Percentiles rank a stretch among this genome's conserved stretches.
phyloP scores from a whole-genome alignment of 1,140 invertebrate species.

The Caerostris extrusa region DNA sequence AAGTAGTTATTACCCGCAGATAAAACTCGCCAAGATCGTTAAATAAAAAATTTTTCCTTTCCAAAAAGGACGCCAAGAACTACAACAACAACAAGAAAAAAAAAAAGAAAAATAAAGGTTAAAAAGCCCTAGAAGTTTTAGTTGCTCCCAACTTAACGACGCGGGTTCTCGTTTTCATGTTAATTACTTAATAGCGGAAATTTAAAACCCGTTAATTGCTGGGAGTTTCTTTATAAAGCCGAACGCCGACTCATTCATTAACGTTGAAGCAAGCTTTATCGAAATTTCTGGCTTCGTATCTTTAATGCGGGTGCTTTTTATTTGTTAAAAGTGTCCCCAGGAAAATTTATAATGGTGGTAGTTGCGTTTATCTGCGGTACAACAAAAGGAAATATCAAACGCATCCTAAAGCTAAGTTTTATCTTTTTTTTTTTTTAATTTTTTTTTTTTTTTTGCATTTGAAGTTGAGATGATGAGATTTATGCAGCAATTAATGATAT shows the following conservation, averaged over 20 bases:
- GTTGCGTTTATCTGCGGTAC: not conserved
- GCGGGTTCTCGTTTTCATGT: too few relatives aligned
- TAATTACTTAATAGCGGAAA: conserved; percentile 52
- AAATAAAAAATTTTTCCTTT: too few relatives aligned
- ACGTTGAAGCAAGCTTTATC: too few relatives aligned
- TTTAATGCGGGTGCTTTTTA: not conserved
- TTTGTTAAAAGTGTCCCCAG: not conserved
- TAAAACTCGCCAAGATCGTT: too few relatives aligned
- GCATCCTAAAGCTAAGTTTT: too few relatives aligned
- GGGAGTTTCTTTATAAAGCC: too few relatives aligned
- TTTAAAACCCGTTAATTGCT: too few relatives aligned
- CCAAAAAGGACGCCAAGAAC: not conserved
- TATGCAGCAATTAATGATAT: conserved; percentile 31
- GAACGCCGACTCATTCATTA: too few relatives aligned
- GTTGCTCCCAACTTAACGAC: too few relatives aligned
- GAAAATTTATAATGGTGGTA: not conserved
- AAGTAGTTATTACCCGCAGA: not conserved
- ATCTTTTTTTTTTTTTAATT: not conserved
- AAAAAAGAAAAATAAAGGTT: not conserved
- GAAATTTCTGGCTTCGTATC: not conserved
- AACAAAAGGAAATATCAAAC: not conserved
- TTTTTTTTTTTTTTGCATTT: not conserved
- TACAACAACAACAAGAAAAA: too few relatives aligned
- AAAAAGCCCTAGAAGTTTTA: too few relatives aligned
- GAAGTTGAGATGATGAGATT: too few relatives aligned